Percentiles rank a stretch among this genome's conserved stretches.
Evolutionary conservation across 2,888 invertebrate species (phyloP).

Genomic region (Anorthoa munda): DNA sequence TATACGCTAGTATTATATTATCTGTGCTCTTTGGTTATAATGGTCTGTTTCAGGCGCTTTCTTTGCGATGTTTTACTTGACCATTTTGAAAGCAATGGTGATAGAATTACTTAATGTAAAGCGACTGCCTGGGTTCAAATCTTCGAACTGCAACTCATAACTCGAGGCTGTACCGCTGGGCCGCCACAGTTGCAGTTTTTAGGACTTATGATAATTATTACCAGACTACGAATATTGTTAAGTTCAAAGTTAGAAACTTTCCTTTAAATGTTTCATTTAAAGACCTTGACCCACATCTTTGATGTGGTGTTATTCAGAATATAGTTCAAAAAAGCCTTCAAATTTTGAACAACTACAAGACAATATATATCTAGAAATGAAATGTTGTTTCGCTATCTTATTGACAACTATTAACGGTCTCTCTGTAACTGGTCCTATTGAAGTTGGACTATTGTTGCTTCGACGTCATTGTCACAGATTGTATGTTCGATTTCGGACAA

Average conservation of each 20-base stretch:
- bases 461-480: neutral
- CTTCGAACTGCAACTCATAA: too few species aligned
- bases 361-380: neutral
- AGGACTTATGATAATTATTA: too few species aligned
- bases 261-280: neutral
- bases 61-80: too few species aligned
- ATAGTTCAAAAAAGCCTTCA: neutral
- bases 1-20: too few species aligned
- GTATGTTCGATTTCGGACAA: conserved; percentile 2
- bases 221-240: too few species aligned
- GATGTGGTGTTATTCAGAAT: neutral
- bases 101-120: too few species aligned
- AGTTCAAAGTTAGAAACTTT: neutral
- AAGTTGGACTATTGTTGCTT: neutral
- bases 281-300: neutral
- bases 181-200: neutral
- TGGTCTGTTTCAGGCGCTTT: too few species aligned
- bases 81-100: too few species aligned
- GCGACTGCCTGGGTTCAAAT: too few species aligned
- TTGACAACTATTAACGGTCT: neutral
- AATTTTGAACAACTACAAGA: neutral
- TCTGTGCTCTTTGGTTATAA: too few species aligned
- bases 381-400: neutral
- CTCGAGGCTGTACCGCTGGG: too few species aligned
- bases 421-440: neutral